A percentile compares a stretch with the other conserved stretches of the same genome.
Evolutionary conservation across 2,888 invertebrate genomes (phyloP).

Genomic region (Phyllotreta cruciferae): DNA sequence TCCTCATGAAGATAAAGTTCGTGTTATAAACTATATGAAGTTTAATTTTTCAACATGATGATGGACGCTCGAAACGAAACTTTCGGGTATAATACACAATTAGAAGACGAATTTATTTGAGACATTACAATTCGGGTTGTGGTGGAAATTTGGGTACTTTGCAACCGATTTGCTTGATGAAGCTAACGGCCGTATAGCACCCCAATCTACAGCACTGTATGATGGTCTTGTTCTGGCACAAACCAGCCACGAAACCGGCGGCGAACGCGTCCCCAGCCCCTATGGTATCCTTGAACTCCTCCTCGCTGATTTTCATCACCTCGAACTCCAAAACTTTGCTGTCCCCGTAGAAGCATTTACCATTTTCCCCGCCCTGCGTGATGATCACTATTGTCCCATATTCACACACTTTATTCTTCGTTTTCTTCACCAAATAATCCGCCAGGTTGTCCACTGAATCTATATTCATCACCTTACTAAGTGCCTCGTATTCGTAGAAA

Average conservation of each 20-base stretch:
- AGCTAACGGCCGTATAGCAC: conserved; percentile 58
- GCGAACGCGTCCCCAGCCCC: conserved; percentile 69
- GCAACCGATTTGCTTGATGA: conserved; percentile 63
- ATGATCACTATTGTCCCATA: conserved; percentile 66
- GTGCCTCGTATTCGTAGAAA: conserved; percentile 61
- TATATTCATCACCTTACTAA: conserved; percentile 53
- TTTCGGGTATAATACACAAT: no score
- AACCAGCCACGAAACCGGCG: conserved; percentile 65
- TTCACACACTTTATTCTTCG: conserved; percentile 22
- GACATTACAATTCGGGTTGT: background rate
- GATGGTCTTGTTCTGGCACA: conserved; percentile 58
- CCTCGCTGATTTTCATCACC: conserved; percentile 57
- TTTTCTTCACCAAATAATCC: conserved; percentile 10
- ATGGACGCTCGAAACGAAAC: no score
- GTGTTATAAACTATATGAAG: no score
- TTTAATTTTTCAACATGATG: no score
- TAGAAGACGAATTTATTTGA: no score
- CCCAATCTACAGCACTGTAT: conserved; percentile 61
- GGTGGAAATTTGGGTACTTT: conserved; percentile 55
- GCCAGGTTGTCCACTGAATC: background rate
- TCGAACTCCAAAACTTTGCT: conserved; percentile 43
- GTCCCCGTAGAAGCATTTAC: conserved; percentile 59
- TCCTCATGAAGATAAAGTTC: no score
- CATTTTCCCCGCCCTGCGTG: conserved; percentile 68
- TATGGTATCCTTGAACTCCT: conserved; percentile 64